phyloP scores from a whole-genome alignment of 2,888 invertebrate species.

The Dromius quadrimaculatus region DNA sequence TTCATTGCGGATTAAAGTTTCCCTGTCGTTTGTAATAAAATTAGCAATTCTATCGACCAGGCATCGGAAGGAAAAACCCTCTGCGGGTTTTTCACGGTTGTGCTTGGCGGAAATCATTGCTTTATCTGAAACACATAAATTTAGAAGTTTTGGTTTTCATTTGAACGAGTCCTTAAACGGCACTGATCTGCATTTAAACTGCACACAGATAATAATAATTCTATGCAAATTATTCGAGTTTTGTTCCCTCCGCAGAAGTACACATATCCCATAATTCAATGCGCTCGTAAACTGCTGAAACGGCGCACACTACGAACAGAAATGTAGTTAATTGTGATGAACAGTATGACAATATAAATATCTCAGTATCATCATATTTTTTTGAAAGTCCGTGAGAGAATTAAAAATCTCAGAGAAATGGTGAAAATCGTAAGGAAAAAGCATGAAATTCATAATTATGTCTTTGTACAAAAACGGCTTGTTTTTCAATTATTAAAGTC shows the following conservation, averaged over 20 bases:
- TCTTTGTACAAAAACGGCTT: constrained; percentile 15
- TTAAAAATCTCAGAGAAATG: constrained; percentile 26
- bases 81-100: constrained; percentile 31
- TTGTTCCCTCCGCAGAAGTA: constrained; percentile 26
- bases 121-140: constrained; percentile 52
- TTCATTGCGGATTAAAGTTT: constrained; percentile 42
- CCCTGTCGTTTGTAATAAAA: constrained; percentile 44
- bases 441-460: constrained; percentile 41
- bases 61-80: constrained; percentile 2
- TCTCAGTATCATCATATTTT: constrained; percentile 36
- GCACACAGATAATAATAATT: constrained; percentile 53
- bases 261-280: constrained; percentile 45
- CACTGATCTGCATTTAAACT: constrained; percentile 53
- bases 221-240: constrained; percentile 52
- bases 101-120: constrained; percentile 45
- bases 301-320: no score
- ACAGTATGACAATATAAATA: constrained; percentile 12
- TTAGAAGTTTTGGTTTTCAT: constrained; percentile 51
- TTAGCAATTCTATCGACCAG: constrained; percentile 48
- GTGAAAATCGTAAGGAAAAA: constrained; percentile 27
- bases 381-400: constrained; percentile 36
- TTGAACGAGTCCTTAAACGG: constrained; percentile 51
- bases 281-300: constrained; percentile 42
- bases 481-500: constrained; percentile 40
- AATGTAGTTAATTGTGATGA: constrained; percentile 18